Evolutionary conservation across 2,113 vertebrate genomes (phyloP), one percentile per base, ranked within the genome.

Genomic region (Brienomyrus brachyistius): DNA sequence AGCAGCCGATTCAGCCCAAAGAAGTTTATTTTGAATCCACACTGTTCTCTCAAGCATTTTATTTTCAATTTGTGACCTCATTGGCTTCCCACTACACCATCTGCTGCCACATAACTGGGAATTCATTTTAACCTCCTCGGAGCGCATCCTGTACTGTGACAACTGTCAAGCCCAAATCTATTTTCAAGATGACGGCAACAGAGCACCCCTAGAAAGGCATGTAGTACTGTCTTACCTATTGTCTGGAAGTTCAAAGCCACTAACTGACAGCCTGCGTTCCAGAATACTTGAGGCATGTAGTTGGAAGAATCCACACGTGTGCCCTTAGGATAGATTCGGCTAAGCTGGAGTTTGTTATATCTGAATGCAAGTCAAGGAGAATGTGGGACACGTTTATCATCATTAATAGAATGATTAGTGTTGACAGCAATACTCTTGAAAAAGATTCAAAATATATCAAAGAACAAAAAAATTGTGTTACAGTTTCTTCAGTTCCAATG

Each of bases 211-310:
- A 80, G 15, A 35, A 80, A 43, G 74, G 43, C 35, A 35, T 19
- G 15, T 35, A 19, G 35, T 17, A 13, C 0, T 19, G 74, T 80
- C 31, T 91, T 94, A 98, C 97, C 97, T 87, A 98, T 95, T 2
- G 97, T 97, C 92, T 98, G 97, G 93, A 97, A 97, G 93, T 98
- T 98, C 31, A 98, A 96, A 4, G 97, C 97, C 1, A 98, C 97
- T 95, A 98, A 95, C 89, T 98, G 97, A 92, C 97, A 98, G 59
- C 97, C 97, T 0, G 97, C 97, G 0, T 98, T 98, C 97, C 97
- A 98, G 87, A 98, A 98, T 43, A 98, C 96, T 90, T 98, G 97
- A 21, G 97, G 97, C 97, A 98, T 98, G 90, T 98, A 98, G 94
- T 98, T 98, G 0, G 97, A 98, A 13, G 97, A 98, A 92, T 98